phyloP scores from a whole-genome alignment of 2,113 vertebrate species.

The Zapornia atra region DNA sequence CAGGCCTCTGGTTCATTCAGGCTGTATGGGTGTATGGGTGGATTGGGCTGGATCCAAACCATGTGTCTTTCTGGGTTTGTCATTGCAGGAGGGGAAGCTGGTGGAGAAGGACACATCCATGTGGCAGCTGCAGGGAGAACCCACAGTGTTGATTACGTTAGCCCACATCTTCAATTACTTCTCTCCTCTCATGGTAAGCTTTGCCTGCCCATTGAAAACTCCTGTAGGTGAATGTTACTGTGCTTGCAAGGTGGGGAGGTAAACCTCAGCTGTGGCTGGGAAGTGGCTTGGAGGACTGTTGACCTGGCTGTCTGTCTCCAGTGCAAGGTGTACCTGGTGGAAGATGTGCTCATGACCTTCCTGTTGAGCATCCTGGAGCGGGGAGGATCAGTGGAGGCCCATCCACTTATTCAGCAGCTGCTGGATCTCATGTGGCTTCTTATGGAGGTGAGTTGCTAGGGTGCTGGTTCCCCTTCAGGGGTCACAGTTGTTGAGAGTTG shows the following conservation, averaged over 20 bases:
- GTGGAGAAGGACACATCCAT: slow-evolving; percentile 79
- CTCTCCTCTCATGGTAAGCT: slow-evolving; percentile 91
- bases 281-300: neutral
- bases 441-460: slow-evolving; percentile 87
- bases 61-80: neutral
- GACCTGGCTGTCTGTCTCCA: slow-evolving; percentile 56
- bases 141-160: slow-evolving; percentile 87
- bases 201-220: neutral
- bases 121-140: slow-evolving; percentile 91
- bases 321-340: slow-evolving; percentile 96
- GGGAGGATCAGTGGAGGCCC: slow-evolving; percentile 84
- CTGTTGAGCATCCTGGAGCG: slow-evolving; percentile 88
- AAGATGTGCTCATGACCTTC: slow-evolving; percentile 95
- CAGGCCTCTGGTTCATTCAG: neutral
- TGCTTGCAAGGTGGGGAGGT: neutral
- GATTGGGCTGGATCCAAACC: neutral
- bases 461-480: neutral
- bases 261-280: neutral
- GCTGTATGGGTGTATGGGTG: neutral
- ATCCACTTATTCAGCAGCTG: slow-evolving; percentile 89
- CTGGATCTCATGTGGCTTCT: slow-evolving; percentile 97
- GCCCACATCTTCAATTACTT: slow-evolving; percentile 95
- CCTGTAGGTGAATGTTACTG: neutral
- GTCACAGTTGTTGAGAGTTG: neutral
- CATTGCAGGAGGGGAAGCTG: slow-evolving; percentile 85